These are phyloP conservation scores for Xestia xanthographa DNA, from an alignment of 2,888 invertebrate species.

Conservation along the genomic window DNA sequence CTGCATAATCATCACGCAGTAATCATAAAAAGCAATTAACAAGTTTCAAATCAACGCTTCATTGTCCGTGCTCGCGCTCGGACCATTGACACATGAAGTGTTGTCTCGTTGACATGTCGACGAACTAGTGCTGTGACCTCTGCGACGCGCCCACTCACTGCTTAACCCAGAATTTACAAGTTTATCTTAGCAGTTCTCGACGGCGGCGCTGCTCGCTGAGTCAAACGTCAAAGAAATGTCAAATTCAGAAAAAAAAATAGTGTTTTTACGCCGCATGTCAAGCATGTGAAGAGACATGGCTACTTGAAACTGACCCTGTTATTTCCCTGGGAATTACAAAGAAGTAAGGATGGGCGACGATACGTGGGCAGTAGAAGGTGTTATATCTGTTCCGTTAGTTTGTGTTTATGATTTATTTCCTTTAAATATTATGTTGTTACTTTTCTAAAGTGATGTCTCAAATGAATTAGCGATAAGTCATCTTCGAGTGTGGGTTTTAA, in stretches of 20 bases:
- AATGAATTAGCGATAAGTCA: slow-evolving; percentile 39
- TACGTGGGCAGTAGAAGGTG: slow-evolving; percentile 52
- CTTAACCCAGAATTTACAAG: slow-evolving; percentile 35
- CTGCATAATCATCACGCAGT: slow-evolving; percentile 57
- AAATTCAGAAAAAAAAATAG: slow-evolving; percentile 13
- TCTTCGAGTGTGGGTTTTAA: slow-evolving; percentile 44
- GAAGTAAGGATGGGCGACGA: slow-evolving; percentile 33
- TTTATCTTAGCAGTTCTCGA: slow-evolving; percentile 24
- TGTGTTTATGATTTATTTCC: slow-evolving; percentile 45
- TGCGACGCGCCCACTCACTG: slow-evolving; percentile 58
- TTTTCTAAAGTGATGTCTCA: slow-evolving; percentile 38
- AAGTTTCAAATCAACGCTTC: slow-evolving; percentile 59
- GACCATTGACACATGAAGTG: slow-evolving; percentile 71
- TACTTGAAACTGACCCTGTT: slow-evolving; percentile 61
- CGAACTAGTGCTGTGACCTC: slow-evolving; percentile 67
- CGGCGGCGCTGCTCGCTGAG: slow-evolving; percentile 28
- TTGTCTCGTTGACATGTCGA: slow-evolving; percentile 73
- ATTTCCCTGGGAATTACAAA: slow-evolving; percentile 51
- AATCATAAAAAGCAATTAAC: slow-evolving; percentile 68
- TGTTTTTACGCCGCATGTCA: slow-evolving; percentile 23
- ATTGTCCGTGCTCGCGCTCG: slow-evolving; percentile 56
- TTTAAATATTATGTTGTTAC: slow-evolving; percentile 43
- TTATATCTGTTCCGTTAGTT: slow-evolving; percentile 44
- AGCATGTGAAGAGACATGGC: slow-evolving; percentile 6
- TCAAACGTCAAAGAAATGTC: slow-evolving; percentile 3